Percentiles rank a stretch among this genome's conserved stretches.
These are phyloP conservation scores for Notarius lentiginosus DNA, from an alignment of 2,113 vertebrate species.

Conservation along the genomic window DNA sequence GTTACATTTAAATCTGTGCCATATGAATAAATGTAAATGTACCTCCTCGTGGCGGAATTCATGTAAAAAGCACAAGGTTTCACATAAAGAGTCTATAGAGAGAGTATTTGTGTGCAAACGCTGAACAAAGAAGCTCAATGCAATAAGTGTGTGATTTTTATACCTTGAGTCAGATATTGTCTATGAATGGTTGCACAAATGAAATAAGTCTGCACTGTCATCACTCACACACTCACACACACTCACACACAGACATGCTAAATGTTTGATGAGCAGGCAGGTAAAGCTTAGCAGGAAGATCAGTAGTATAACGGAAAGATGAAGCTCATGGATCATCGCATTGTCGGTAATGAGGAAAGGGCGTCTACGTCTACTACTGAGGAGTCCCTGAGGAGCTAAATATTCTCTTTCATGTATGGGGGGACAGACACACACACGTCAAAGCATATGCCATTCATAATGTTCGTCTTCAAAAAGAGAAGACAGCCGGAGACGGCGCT, in stretches of 20 bases:
- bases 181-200: constrained; percentile 22
- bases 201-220: constrained; percentile 33
- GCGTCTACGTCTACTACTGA: constrained; percentile 20
- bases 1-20: not conserved
- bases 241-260: not conserved
- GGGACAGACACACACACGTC: constrained; percentile 48
- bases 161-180: constrained; percentile 22
- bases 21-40: not conserved
- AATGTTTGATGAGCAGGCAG: constrained; percentile 39
- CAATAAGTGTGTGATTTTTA: constrained; percentile 3
- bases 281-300: constrained; percentile 34
- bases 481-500: constrained; percentile 62
- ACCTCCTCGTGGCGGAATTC: not conserved
- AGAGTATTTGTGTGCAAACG: not conserved
- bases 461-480: constrained; percentile 73
- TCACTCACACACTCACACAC: constrained; percentile 24
- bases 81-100: not conserved
- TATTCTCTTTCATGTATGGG: constrained; percentile 46
- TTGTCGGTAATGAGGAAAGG: constrained; percentile 35
- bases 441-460: constrained; percentile 67
- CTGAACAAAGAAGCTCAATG: not conserved
- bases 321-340: constrained; percentile 34
- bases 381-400: constrained; percentile 38
- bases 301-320: constrained; percentile 30
- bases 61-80: constrained; percentile 1